Conservation (phyloP, 2,113 vertebrate genomes). For the Benitochromis conjunctus region DNA sequence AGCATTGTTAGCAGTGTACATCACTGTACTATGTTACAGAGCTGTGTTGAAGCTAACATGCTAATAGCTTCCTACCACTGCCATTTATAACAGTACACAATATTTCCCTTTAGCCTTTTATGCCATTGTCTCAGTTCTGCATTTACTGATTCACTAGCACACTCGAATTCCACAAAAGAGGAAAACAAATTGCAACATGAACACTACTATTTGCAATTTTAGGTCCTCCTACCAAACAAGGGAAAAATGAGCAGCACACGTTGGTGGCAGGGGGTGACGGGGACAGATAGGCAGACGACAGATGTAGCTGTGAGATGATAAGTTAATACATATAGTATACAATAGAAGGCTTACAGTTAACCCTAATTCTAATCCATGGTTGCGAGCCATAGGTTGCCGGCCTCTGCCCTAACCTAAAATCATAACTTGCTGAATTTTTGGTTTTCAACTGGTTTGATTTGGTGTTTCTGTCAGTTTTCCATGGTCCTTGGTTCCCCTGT, state of each 20-base stretch:
- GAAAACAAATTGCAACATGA: not conserved
- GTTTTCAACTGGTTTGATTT: not conserved
- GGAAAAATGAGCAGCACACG: not conserved
- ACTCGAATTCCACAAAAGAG: not conserved
- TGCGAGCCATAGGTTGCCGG: rapidly evolving
- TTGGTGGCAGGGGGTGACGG: not conserved
- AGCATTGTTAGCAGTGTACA: not conserved
- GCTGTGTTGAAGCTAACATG: not conserved
- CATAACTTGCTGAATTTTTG: not conserved
- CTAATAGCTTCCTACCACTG: not conserved
- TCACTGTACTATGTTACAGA: rapidly evolving
- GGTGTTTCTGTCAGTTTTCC: not conserved
- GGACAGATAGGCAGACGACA: not conserved
- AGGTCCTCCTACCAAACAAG: no score
- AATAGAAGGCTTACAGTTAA: not conserved
- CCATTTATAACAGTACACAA: not conserved
- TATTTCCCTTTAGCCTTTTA: not conserved
- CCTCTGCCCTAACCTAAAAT: not conserved
- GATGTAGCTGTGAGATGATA: not conserved
- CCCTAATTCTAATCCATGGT: rapidly evolving
- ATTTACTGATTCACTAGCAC: not conserved
- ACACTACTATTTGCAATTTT: not conserved
- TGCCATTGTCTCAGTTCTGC: not conserved
- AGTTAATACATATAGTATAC: not conserved
- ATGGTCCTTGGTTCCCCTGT: not conserved